phyloP scores from a whole-genome alignment of 2,797 vertebrate genomes.

The Micrastur ruficollis region DNA sequence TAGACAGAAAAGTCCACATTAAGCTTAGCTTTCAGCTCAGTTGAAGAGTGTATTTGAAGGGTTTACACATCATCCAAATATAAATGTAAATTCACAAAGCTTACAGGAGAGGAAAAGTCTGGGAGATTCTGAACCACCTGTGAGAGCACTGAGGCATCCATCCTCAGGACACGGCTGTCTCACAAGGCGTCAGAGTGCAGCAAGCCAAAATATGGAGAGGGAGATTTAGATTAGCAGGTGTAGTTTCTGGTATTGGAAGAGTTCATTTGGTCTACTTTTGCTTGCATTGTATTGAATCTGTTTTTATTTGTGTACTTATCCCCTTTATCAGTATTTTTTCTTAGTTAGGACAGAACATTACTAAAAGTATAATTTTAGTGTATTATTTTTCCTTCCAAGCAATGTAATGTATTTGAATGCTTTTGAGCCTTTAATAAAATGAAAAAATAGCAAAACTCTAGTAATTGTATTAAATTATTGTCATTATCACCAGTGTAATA shows the following conservation, averaged over 20 bases:
- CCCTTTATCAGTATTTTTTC: background rate
- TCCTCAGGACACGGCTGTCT: background rate
- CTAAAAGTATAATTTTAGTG: background rate
- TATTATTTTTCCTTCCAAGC: background rate
- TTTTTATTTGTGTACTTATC: background rate
- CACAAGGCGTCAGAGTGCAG: background rate
- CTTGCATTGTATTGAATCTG: background rate
- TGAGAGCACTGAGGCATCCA: accelerated
- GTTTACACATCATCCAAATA: background rate
- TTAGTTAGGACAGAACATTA: background rate
- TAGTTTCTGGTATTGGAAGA: background rate
- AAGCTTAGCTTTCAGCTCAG: background rate
- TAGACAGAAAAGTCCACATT: background rate
- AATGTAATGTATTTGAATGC: background rate
- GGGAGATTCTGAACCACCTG: background rate
- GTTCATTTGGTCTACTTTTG: background rate
- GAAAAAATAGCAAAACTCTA: background rate
- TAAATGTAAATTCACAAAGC: background rate
- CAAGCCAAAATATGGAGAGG: background rate
- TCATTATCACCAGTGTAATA: background rate
- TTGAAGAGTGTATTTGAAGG: background rate
- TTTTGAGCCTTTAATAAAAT: background rate
- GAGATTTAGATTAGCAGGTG: background rate
- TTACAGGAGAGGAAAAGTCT: background rate
- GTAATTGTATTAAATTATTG: background rate